Evolutionary conservation across 2,797 vertebrate species (phyloP).

Genomic region (Capromys pilorides): DNA sequence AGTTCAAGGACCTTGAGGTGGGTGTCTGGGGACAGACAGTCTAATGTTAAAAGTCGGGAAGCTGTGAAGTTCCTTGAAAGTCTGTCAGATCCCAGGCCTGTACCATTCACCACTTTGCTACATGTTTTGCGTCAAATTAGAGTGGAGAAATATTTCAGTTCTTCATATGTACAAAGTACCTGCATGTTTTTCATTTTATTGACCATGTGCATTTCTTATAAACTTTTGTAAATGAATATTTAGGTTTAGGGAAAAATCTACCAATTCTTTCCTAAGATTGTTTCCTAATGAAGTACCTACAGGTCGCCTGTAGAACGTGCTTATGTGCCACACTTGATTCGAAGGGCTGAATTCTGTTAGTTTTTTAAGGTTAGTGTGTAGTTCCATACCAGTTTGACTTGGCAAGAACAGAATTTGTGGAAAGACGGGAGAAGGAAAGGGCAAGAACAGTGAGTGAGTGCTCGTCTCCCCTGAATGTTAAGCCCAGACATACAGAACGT

Average conservation of each 20-base stretch:
- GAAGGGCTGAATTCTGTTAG: slow-evolving; percentile 18
- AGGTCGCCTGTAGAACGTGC: background rate
- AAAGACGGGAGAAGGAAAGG: background rate
- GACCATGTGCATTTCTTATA: slow-evolving; percentile 4
- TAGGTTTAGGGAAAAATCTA: slow-evolving; percentile 2
- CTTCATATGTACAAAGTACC: background rate
- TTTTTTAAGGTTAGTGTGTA: background rate
- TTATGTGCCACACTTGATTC: background rate
- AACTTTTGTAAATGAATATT: slow-evolving; percentile 22
- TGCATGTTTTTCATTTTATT: slow-evolving; percentile 24
- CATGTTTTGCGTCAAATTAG: slow-evolving; percentile 11
- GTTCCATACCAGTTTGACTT: background rate
- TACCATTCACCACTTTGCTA: background rate
- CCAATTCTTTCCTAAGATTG: background rate
- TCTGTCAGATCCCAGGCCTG: background rate
- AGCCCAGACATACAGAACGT: slow-evolving; percentile 50
- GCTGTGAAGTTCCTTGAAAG: background rate
- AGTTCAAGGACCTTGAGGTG: background rate
- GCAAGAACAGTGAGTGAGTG: accelerated
- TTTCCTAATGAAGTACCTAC: background rate
- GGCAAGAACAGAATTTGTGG: background rate
- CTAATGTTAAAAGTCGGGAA: background rate
- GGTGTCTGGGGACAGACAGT: background rate
- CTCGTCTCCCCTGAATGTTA: background rate
- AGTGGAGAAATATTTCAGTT: slow-evolving; percentile 42